Percentiles rank a stretch among this genome's conserved stretches.
Conservation (phyloP, 1,140 invertebrate genomes). For the Hylaeus anthracinus region DNA sequence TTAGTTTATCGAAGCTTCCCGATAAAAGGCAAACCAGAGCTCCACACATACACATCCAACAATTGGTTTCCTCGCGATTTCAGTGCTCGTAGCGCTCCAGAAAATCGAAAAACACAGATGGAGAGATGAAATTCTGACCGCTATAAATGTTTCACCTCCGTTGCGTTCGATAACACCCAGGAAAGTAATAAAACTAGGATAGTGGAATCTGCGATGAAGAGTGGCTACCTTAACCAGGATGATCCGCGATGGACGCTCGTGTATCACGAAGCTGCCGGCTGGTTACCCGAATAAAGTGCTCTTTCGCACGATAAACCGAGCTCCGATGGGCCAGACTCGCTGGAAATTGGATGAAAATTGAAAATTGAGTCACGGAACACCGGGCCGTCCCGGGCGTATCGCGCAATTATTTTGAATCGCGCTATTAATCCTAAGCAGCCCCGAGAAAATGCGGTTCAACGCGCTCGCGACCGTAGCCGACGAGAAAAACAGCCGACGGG, state of each 20-base stretch:
- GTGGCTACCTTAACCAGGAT: not conserved
- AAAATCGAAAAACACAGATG: too few relatives aligned
- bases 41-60: too few relatives aligned
- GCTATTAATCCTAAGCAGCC: not conserved
- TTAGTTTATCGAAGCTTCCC: too few relatives aligned
- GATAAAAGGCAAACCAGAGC: too few relatives aligned
- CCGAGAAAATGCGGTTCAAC: not conserved
- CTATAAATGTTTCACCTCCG: too few relatives aligned
- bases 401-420: conserved; percentile 32
- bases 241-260: not conserved
- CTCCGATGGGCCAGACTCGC: not conserved
- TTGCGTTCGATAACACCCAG: too few relatives aligned
- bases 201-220: not conserved
- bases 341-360: conserved; percentile 37
- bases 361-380: conserved; percentile 31
- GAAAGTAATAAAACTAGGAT: not conserved
- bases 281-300: not conserved
- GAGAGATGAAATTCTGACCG: too few relatives aligned
- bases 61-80: too few relatives aligned
- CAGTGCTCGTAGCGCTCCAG: too few relatives aligned
- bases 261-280: not conserved
- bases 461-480: not conserved
- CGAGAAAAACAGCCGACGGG: not conserved
- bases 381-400: not conserved
- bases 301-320: not conserved